Evolutionary conservation across 1,140 invertebrate species (phyloP).

Genomic region (Neodiprion pinetum): DNA sequence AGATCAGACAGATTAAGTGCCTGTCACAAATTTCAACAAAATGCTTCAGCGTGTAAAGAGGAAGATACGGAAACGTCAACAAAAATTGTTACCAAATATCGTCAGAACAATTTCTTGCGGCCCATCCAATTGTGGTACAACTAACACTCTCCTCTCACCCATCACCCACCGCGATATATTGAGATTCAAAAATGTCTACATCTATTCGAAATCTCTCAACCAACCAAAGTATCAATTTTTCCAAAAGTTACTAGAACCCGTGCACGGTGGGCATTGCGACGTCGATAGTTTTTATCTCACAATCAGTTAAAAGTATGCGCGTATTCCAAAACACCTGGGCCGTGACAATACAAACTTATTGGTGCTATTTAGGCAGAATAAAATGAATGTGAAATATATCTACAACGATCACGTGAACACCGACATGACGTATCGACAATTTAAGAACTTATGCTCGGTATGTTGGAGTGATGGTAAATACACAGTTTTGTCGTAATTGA

Average conservation of each 20-base stretch:
- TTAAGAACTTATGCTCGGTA: too few species aligned
- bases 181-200: conserved; percentile 45
- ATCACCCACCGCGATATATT: conserved; percentile 39
- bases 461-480: too few species aligned
- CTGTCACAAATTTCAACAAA: conserved; percentile 27
- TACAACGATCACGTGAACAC: too few species aligned
- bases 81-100: conserved; percentile 38
- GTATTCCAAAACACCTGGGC: conserved; percentile 41
- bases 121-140: conserved; percentile 49
- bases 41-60: conserved; percentile 14
- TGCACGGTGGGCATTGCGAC: too few species aligned
- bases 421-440: too few species aligned
- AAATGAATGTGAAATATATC: conserved; percentile 21
- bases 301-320: conserved; percentile 7
- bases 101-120: conserved; percentile 40
- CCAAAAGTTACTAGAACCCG: too few species aligned
- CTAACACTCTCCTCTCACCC: conserved; percentile 34
- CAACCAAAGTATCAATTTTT: too few species aligned
- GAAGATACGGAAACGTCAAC: conserved; percentile 29
- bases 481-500: too few species aligned
- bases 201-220: too few species aligned
- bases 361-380: not conserved
- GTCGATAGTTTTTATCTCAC: too few species aligned
- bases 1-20: conserved; percentile 11
- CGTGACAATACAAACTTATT: conserved; percentile 44